A percentile compares a stretch with the other conserved stretches of the same genome.
Conservation (phyloP, 2,888 invertebrate genomes). For the Xanthostigma xanthostigma region DNA sequence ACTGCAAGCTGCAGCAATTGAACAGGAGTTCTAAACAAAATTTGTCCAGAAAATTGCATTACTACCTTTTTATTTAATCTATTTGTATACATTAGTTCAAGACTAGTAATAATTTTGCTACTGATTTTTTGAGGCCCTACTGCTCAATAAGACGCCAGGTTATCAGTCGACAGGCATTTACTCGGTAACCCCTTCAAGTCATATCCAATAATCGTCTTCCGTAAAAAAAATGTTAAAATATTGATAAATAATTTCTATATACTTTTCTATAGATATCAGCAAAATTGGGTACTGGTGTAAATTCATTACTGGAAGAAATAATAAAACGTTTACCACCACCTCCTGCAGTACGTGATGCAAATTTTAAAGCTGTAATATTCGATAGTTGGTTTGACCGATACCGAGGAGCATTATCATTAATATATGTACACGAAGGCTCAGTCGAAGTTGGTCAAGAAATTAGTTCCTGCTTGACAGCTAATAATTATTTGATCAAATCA, state of each 20-base stretch:
- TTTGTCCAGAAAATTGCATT: too few species aligned
- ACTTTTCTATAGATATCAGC: constrained; percentile 55
- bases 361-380: constrained; percentile 72
- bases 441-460: constrained; percentile 62
- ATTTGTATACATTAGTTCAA: too few species aligned
- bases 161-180: too few species aligned
- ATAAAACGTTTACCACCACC: constrained; percentile 69
- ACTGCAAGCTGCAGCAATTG: too few species aligned
- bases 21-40: too few species aligned
- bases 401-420: constrained; percentile 62
- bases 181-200: too few species aligned
- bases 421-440: constrained; percentile 64
- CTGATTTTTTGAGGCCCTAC: too few species aligned
- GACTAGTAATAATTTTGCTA: too few species aligned
- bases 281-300: constrained; percentile 75
- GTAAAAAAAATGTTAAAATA: too few species aligned
- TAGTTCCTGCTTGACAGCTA: constrained; percentile 51
- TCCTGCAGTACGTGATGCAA: constrained; percentile 35
- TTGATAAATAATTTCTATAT: constrained; percentile 1
- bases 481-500: constrained; percentile 62
- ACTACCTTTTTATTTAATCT: too few species aligned
- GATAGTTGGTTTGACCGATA: constrained; percentile 90
- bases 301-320: constrained; percentile 59
- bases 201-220: too few species aligned
- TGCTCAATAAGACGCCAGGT: too few species aligned